Percentiles rank a stretch among this genome's conserved stretches.
Conservation (phyloP, 2,113 vertebrate genomes). For the Serinus canaria region DNA sequence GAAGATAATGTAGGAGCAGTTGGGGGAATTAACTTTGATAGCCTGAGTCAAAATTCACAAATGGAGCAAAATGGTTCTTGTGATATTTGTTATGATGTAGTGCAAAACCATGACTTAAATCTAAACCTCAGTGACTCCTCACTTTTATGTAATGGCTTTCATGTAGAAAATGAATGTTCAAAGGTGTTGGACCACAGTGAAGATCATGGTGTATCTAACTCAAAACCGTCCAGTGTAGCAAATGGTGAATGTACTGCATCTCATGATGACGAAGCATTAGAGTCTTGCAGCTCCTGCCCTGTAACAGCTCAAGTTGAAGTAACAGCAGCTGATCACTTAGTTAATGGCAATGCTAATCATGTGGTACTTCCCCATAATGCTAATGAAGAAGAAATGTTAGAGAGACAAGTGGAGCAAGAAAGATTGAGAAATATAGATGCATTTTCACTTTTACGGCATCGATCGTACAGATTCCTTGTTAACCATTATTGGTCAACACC, state of each 20-base stretch:
- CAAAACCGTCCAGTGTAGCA: slow-evolving; percentile 60
- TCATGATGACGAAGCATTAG: slow-evolving; percentile 57
- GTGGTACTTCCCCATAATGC: slow-evolving; percentile 76
- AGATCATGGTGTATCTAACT: slow-evolving; percentile 59
- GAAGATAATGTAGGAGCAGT: slow-evolving; percentile 86
- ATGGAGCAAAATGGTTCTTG: slow-evolving; percentile 79
- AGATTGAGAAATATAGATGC: slow-evolving; percentile 76
- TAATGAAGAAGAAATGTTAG: slow-evolving; percentile 69
- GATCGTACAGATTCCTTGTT: slow-evolving; percentile 73
- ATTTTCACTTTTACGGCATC: slow-evolving; percentile 74
- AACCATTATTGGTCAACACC: slow-evolving; percentile 74
- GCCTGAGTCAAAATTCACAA: slow-evolving; percentile 66
- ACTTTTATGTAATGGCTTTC: slow-evolving; percentile 80
- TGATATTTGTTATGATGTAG: slow-evolving; percentile 76
- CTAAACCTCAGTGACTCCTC: slow-evolving; percentile 54
- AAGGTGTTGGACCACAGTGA: slow-evolving; percentile 56
- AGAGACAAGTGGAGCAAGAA: slow-evolving; percentile 78
- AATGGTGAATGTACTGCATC: slow-evolving; percentile 70
- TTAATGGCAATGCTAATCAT: slow-evolving; percentile 80
- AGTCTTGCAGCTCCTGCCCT: slow-evolving; percentile 74
- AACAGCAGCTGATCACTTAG: slow-evolving; percentile 74
- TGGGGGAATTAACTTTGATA: slow-evolving; percentile 77
- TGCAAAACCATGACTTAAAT: slow-evolving; percentile 58
- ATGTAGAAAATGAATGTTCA: slow-evolving; percentile 66
- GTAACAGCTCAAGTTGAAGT: slow-evolving; percentile 70